Evolutionary conservation across 2,888 invertebrate genomes (phyloP), one percentile per base, ranked within the genome.

Genomic region (Stenodema calcarata): DNA sequence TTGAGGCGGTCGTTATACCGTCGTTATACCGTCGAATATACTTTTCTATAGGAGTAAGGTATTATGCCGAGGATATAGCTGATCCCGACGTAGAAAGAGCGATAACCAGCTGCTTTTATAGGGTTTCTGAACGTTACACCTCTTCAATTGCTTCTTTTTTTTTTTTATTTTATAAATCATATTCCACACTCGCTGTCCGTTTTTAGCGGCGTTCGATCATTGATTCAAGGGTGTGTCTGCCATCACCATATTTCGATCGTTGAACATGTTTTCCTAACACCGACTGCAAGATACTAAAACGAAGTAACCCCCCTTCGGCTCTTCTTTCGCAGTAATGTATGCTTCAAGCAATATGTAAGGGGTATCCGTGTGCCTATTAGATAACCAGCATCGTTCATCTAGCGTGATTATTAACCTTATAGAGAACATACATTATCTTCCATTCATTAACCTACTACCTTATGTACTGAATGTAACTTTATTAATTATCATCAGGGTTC

Each of bases 1-100:
- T 47, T 27, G 78, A 18, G 47, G 44, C 44, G 78, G 78, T 78
- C 78, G 78, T 78, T 44, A 78, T 42, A 16, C 28, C 78, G 41
- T 23, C 0, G 44, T 44, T 42, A 12, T 47, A 44, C 18, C 14
- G 16, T 7, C 47, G 78, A 44, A 44, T 44, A 42, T 23, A 78
- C 44, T 44, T 41, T 27, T 6, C 23, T 35, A 28, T 18, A 16
- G 11, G 41, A 73, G 35, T 27, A n/a, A 28, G 0, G n/a, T 35
- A 41, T 73, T 41, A 73, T 30, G 11, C 18, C n/a, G 73, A 30
- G 41, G 16, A 73, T 73, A 35, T 41, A 4, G 73, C 35, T 18
- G 73, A 73, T 73, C 30, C 35, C 35, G 73, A 73, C 35, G 35
- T 73, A 41, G 28, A 35, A n/a, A 73, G 30, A 18, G 41, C 28